Evolutionary conservation across 2,113 vertebrate genomes (phyloP), one percentile per base, ranked within the genome.

Genomic region (Mugil cephalus): DNA sequence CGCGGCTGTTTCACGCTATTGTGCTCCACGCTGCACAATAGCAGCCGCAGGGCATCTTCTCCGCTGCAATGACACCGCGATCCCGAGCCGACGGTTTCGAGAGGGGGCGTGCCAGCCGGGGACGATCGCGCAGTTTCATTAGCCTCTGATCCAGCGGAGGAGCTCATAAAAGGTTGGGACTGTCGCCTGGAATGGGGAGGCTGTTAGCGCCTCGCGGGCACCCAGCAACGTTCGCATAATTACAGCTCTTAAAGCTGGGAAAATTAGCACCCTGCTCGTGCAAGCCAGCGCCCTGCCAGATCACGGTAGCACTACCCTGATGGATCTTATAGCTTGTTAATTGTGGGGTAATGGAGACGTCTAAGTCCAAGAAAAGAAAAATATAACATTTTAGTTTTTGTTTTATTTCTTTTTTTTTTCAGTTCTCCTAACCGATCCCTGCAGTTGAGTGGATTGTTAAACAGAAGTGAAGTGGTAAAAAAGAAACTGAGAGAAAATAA

Each of bases 171-270:
- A 87, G 73, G 63, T 80, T 84, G 86, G 78, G 84, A 76, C 75
- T 78, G 82, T 82, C 53, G 78, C 75, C 69, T 68, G 83, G 64
- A 82, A 92, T 91, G 93, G 94, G 24, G 93, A 94, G 93, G 94
- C 94, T 92, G 93, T 95, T 95, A 93, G 93, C 95, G 92, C 95
- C 95, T 95, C 92, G 93, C 93, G 92, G 93, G 93, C 93, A 85
- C 95, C 93, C 88, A 87, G 92, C 95, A 93, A 94, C 92, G 91
- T 93, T 94, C 91, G 89, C 91, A 93, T 98, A 96, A 98, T 98
- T 97, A 96, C 92, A 95, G 94, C 43, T 93, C 93, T 96, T 96
- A 95, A 92, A 92, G 80, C 83, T 75, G 94, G 72, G 85, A 80
- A 96, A 96, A 97, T 96, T 96, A 96, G 95, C 90, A 90, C 95